Evolutionary conservation across 2,888 invertebrate species (phyloP), one percentile per base, ranked within the genome.

Genomic region (Tipula helvola): DNA sequence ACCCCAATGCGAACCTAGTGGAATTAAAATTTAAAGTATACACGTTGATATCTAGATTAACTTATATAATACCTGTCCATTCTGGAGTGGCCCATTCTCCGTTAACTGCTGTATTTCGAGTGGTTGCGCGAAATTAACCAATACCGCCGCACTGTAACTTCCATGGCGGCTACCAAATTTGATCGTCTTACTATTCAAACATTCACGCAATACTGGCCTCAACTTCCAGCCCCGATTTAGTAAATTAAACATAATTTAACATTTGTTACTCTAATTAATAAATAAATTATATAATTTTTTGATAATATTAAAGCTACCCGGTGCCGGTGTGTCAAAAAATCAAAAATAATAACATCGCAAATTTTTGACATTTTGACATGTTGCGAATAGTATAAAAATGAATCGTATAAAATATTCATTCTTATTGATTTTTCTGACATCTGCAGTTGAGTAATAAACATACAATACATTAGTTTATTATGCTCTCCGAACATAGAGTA

Each of bases 1-100:
- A 95, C 94, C 88, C 93, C 92, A 13, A 95, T 92, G 87, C 94
- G 90, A n/a, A 95, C 93, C 94, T 95, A 39, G 39, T 44, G 89
- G 28, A 0, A 71, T 28, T 28, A 1, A 28, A 71, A 71, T 71
- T 18, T 85, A 89, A 89, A 86, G 12, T 87, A 87, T 86, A 47
- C 36, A 39, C 1, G 86, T 71, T 86, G 86, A 28, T 5, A 18
- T 13, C 10, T 13, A 12, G 2, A 39, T 36, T 39, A 71, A 39
- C 71, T 52, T 57, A 84, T 85, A 84, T 87, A 86, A 86, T 88
- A 93, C 92, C 90, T 93, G 91, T 86, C 91, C 91, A n/a, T 92
- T 89, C 87, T 92, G 90, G 12, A 93, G 89, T 88, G 91, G 90
- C 86, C 90, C 90, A 5, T 90, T 90, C 42, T 89, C 88, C 86